Evolutionary conservation across 2,888 invertebrate species (phyloP), one percentile per base, ranked within the genome.

Genomic region (Hemistola chrysoprasaria): DNA sequence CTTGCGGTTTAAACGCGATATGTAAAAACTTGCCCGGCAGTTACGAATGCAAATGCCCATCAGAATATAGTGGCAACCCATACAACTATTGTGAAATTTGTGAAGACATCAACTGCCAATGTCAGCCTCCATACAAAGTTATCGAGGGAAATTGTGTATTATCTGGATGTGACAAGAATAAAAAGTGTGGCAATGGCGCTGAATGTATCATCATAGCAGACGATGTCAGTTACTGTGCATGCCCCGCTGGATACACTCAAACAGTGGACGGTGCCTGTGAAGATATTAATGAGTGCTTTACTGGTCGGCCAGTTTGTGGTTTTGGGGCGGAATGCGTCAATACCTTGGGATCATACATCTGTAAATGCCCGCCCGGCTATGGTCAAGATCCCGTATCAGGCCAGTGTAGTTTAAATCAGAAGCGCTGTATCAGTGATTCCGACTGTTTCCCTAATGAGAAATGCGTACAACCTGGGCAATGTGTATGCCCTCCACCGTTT

Each of bases 21-120:
- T 98, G 97, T 67, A 97, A 96, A 73, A 98, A 98, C 81, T 84
- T 97, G 33, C 97, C 97, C 0, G 97, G 97, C 29, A 96, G 96
- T 68, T 98, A 97, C 69, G 97, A 97, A 78, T 98, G 97, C 61
- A 95, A 95, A 64, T 98, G 97, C 65, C 95, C 97, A 0, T 90
- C 93, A 16, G 96, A 96, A 21, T 97, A 95, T 70, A 95, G 95
- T 65, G 97, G 97, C 27, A 97, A 97, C 80, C 97, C 97, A 0
- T 97, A 96, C 69, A 92, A 94, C 8, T 90, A 94, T 54, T 97
- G 97, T 71, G 95, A 95, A 84, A 92, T 95, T 72, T 97, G 97
- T 70, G 93, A 92, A 70, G 94, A 93, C 49, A 92, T 95, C 27
- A 94, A 93, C 65, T 97, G 97, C 63, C 94, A 95, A 65, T 97